phyloP scores from a whole-genome alignment of 2,888 invertebrate species.

The Linhomoeus sp. region DNA sequence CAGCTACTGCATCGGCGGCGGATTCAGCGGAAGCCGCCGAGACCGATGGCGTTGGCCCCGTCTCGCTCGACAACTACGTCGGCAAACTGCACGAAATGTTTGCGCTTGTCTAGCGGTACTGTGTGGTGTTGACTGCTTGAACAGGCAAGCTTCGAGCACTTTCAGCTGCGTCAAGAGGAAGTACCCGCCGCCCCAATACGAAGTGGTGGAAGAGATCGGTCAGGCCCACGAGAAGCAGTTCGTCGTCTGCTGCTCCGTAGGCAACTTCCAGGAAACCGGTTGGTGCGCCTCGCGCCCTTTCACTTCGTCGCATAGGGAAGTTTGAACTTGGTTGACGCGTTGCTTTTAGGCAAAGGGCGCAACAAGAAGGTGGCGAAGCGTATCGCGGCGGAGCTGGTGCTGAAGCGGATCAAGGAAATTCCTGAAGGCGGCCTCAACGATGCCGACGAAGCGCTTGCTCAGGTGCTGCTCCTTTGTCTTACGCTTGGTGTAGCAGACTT shows the following conservation, averaged over 20 bases:
- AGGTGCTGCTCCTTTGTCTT: background rate
- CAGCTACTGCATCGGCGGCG: background rate
- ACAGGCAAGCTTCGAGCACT: background rate
- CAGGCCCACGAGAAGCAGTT: slow-evolving; percentile 82
- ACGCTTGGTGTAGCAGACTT: background rate
- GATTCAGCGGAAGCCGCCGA: background rate
- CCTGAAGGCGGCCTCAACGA: slow-evolving; percentile 46
- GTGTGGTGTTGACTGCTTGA: background rate
- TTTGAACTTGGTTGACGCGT: too few relatives aligned
- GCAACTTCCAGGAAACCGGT: slow-evolving; percentile 53
- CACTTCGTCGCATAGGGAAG: background rate
- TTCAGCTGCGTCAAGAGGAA: slow-evolving; percentile 64
- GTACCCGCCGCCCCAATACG: slow-evolving; percentile 83
- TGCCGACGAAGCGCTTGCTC: slow-evolving; percentile 43
- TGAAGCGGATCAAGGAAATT: slow-evolving; percentile 50
- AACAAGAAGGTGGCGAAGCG: slow-evolving; percentile 90
- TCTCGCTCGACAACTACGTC: slow-evolving; percentile 51
- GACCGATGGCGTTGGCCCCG: background rate
- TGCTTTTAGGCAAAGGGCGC: slow-evolving; percentile 45
- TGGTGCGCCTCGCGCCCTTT: background rate
- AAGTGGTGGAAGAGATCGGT: slow-evolving; percentile 58
- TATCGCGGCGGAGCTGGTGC: slow-evolving; percentile 81
- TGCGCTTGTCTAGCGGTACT: background rate
- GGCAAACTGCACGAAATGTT: slow-evolving; percentile 66
- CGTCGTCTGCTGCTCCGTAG: slow-evolving; percentile 68